phyloP scores from a whole-genome alignment of 64 coral and sea anemone species.

The Orbicella faveolata region DNA sequence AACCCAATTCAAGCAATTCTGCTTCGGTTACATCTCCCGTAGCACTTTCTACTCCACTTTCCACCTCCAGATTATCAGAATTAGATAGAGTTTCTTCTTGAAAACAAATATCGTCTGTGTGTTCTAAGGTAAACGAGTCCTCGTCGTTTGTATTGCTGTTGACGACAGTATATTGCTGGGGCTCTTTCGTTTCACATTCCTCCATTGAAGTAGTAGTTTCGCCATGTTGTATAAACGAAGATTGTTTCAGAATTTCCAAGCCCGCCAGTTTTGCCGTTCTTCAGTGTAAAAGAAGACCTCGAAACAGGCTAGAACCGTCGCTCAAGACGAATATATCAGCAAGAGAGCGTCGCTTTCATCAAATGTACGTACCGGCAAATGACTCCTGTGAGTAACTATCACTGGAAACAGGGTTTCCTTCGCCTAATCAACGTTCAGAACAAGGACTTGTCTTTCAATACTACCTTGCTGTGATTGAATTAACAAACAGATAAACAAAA shows the following conservation, averaged over 20 bases:
- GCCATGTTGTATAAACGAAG: conserved; percentile 37
- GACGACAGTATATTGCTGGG: too few species aligned
- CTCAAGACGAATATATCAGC: not conserved
- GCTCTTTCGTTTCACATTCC: conserved; percentile 9
- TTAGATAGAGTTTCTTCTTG: conserved; percentile 52
- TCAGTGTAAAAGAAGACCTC: not conserved
- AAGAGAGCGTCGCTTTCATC: not conserved
- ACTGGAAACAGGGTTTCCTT: not conserved
- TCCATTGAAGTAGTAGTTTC: not conserved
- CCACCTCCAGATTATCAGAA: conserved; percentile 63
- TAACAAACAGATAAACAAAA: not conserved
- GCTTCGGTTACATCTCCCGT: conserved; percentile 41
- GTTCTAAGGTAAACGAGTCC: not conserved
- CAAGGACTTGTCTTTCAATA: not conserved
- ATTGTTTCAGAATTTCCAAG: conserved; percentile 40
- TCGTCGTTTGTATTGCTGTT: not conserved
- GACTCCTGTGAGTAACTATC: not conserved
- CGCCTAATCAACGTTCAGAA: not conserved
- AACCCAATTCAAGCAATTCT: conserved; percentile 1
- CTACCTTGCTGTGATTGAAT: not conserved
- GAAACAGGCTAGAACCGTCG: not conserved
- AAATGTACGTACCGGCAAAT: not conserved
- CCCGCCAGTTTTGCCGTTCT: conserved; percentile 36
- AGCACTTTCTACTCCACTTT: conserved; percentile 71
- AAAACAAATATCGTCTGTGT: not conserved